Evolutionary conservation across 2,797 vertebrate species (phyloP), one percentile per base, ranked within the genome.

Genomic region (Poecilia picta): DNA sequence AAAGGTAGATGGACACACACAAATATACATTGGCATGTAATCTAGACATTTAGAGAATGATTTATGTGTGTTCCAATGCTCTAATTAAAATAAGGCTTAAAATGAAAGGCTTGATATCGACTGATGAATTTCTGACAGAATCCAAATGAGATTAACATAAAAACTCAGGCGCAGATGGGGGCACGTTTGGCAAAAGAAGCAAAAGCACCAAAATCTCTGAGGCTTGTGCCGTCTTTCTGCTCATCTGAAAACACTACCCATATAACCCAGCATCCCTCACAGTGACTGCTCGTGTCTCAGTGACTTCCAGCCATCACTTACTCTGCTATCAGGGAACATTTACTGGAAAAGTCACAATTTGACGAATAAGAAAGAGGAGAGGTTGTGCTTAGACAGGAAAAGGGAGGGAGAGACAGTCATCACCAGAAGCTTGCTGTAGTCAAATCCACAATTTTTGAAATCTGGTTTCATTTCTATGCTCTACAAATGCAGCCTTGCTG

Each of bases 211-310:
- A 79, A 59, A 85, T 89, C 79, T 43, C 15, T 73, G 77, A 83
- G 70, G 81, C 73, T 76, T 11, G 28, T 66, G 64, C 73, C 8
- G 15, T 64, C 72, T 84, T 76, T 81, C 81, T 76, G 78, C 89
- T 90, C 89, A 89, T 91, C 84, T 84, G 77, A 91, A 90, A 91
- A 88, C 87, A 89, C 85, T 86, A 87, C 87, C 89, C 89, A 92
- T 77, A 88, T 87, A 85, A 89, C 88, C 89, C 89, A 92, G 88
- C 89, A 85, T 88, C 85, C 87, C 81, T 91, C 89, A 78, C 75
- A 88, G 87, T 79, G 59, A 73, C 81, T 83, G 80, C 53, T 79
- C 28, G 2, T 71, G 64, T 79, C 81, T 78, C 78, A 47, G 49
- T 5, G 23, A 49, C 81, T 45, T 81, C 78, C 75, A 83, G 81